Evolutionary conservation across 2,113 vertebrate genomes (phyloP).

Genomic region (Ailurus styani): DNA sequence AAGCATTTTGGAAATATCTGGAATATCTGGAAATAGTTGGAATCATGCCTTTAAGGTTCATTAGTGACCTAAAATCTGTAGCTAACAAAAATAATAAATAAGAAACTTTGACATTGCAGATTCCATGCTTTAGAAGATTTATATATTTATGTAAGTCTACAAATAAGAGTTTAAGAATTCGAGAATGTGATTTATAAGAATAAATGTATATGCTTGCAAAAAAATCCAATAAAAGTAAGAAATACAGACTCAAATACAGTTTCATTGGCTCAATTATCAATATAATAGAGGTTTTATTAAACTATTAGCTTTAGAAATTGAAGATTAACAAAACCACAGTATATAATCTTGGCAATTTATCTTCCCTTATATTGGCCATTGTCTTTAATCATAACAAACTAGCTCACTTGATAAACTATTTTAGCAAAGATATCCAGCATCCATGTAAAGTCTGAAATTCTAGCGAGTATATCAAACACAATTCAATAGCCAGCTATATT

Average conservation of each 20-base stretch:
- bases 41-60: neutral
- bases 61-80: neutral
- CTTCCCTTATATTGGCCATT: neutral
- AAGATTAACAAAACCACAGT: neutral
- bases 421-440: neutral
- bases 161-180: neutral
- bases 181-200: neutral
- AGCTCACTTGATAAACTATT: neutral
- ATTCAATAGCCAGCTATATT: neutral
- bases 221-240: neutral
- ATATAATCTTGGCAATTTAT: neutral
- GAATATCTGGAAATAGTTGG: neutral
- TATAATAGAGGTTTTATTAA: neutral
- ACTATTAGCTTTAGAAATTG: neutral
- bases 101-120: neutral
- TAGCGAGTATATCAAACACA: neutral
- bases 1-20: constrained; percentile 14
- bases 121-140: neutral
- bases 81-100: neutral
- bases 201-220: neutral
- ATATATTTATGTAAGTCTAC: neutral
- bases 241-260: neutral
- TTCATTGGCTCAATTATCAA: neutral
- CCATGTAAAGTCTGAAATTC: neutral
- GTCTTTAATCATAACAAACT: neutral